Percentiles rank a stretch among this genome's conserved stretches.
phyloP scores from a whole-genome alignment of 2,113 vertebrate genomes.

The Lagenorhynchus albirostris region DNA sequence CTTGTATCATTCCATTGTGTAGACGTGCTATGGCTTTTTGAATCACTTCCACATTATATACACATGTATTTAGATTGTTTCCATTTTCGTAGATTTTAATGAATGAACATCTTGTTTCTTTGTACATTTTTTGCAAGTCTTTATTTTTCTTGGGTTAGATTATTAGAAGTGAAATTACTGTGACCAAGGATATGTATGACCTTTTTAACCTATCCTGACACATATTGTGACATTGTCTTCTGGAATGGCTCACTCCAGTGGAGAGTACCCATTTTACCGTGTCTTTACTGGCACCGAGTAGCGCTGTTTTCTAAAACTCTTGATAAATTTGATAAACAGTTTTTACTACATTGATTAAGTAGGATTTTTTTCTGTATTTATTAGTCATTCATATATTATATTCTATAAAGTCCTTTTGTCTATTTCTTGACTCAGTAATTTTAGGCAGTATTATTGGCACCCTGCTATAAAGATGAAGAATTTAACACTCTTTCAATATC shows the following conservation, averaged over 20 bases:
- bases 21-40: not conserved
- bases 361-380: not conserved
- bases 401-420: not conserved
- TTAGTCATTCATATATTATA: not conserved
- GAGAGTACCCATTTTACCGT: not conserved
- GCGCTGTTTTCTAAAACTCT: not conserved
- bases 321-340: not conserved
- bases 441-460: not conserved
- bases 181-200: not conserved
- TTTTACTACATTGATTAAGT: not conserved
- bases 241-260: not conserved
- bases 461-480: not conserved
- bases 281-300: not conserved
- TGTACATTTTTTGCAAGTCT: not conserved
- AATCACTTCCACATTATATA: not conserved
- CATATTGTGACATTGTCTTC: not conserved
- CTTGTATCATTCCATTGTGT: not conserved
- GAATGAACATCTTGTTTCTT: not conserved
- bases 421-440: not conserved
- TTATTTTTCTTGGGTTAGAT: not conserved
- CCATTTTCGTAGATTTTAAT: not conserved
- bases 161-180: not conserved
- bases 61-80: not conserved
- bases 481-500: not conserved
- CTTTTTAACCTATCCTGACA: not conserved